Base-by-base conservation (phyloP, 2,888 invertebrate genomes). In the Diplolepis rosae region DNA sequence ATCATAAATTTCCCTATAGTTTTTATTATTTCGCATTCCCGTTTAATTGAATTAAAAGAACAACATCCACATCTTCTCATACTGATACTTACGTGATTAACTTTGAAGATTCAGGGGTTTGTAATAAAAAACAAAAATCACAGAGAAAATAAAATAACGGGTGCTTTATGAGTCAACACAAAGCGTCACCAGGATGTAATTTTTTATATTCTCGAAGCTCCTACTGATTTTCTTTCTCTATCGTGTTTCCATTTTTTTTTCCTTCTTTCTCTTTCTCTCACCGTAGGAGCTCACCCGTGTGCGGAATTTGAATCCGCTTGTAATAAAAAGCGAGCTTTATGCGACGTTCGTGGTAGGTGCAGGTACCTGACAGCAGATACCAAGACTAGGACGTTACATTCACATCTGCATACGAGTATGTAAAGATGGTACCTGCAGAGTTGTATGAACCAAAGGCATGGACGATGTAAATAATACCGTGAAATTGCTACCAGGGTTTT, bases 311-410 rank as follows among this genome's bases (percentile, higher is more conserved):
- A 88, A 88, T 88, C 87, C 86, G 81, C 85, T 81, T 81, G 87
- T 83, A 88, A 89, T 88, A 88, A 89, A 88, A 87, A 85, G 83
- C 82, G 78, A 79, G 84, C 84, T 89, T 88, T 88, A 88, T 87
- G 87, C 86, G 88, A 87, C 87, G 84, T 76, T 74, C 75, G 74
- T 76, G 78, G 75, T 75, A 73, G 79, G 77, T 76, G 71, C 69
- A 65, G 68, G 71, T 69, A 65, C 35, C 52, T 67, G 65, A 68
- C 70, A 71, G 74, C 71, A 71, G 56, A 65, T 70, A 69, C 68
- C 39, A 65, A 65, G 61, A 50, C 61, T 76, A 50, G 66, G 65
- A 70, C 66, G 67, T 65, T 72, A 70, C 56, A 73, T 65, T 65
- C 73, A 74, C 54, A 69, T 66, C 45, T 68, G 66, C 61, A 65